Percentiles rank a stretch among this genome's conserved stretches.
Evolutionary conservation across 2,797 vertebrate species (phyloP).

Genomic region (Esox lucius): DNA sequence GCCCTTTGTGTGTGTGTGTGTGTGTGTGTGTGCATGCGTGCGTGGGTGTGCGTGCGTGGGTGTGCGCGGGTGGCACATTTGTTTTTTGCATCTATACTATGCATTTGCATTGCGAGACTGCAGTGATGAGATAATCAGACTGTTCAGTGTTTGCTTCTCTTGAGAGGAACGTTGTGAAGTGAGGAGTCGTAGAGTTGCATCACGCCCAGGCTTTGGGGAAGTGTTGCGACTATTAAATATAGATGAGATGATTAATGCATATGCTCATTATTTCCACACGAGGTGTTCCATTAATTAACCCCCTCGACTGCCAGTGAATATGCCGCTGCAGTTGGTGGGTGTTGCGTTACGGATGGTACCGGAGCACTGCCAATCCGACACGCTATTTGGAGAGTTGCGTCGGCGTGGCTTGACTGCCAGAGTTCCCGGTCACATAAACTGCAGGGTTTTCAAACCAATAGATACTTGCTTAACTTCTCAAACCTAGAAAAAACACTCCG

Average conservation of each 20-base stretch:
- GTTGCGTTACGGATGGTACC: conserved; percentile 64
- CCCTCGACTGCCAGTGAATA: conserved; percentile 42
- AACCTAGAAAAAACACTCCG: background rate
- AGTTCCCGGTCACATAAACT: conserved; percentile 42
- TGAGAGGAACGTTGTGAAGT: background rate
- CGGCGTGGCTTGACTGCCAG: conserved; percentile 42
- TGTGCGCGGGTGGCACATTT: too few relatives aligned
- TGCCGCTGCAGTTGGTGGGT: conserved; percentile 45
- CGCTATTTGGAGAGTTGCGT: conserved; percentile 61
- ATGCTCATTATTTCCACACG: conserved; percentile 53
- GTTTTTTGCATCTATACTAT: background rate
- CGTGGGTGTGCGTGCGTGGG: background rate
- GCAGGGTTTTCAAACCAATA: conserved; percentile 39
- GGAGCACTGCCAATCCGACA: conserved; percentile 46
- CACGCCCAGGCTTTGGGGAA: conserved; percentile 10
- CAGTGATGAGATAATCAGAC: background rate
- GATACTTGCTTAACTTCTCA: conserved; percentile 20
- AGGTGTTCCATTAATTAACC: conserved; percentile 63
- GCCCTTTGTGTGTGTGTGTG: background rate
- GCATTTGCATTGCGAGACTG: background rate
- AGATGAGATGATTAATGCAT: conserved; percentile 68
- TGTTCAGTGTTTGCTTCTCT: conserved; percentile 3
- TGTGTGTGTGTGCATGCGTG: background rate
- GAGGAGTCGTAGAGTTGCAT: conserved; percentile 2
- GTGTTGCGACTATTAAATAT: conserved; percentile 57